Evolutionary conservation across 2,797 vertebrate genomes (phyloP), one percentile per base, ranked within the genome.

Genomic region (Pelochelys cantorii): DNA sequence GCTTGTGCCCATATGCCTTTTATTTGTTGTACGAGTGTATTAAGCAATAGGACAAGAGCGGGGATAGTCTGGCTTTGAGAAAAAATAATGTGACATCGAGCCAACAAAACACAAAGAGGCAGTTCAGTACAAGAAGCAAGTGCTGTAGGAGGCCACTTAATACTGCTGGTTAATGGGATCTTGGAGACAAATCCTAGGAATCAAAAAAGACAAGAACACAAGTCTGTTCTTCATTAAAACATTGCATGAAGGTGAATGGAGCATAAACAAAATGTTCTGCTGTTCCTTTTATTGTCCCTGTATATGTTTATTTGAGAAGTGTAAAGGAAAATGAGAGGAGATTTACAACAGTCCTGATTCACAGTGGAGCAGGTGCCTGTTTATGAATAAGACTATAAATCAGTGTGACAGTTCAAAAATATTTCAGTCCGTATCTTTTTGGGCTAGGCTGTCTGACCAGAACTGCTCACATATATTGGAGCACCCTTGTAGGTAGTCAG

Each of bases 31-130:
- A n/a, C 52, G 62, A 17, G 62, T 48, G 31, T 11, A 82, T 60
- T 81, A 81, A 88, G 10, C 80, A 83, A 83, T 17, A 37, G 82
- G 71, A 75, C 42, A 48, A 84, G 17, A 48, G 82, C 68, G 75
- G 74, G 56, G 22, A 75, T 71, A 89, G 42, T 22, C 68, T 92
- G 91, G 68, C 77, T 93, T 91, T 83, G 83, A 87, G n/a, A 31
- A 15, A 22, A 81, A 81, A 87, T 18, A 59, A 71, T 84, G 62
- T n/a, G 17, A n/a, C 62, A 18, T 68, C 31, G 31, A 18, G 31
- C 56, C 5, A 81, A 18, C 23, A 29, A 79, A 79, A 10, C 27
- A 5, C 4, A 25, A 52, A 85, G 71, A 84, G 4, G 42, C 83
- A 11, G 85, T 90, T 75, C 48, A 89, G 60, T 27, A 82, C 31